Conservation (phyloP, 2,797 vertebrate genomes). For the Esox masquinongy region DNA sequence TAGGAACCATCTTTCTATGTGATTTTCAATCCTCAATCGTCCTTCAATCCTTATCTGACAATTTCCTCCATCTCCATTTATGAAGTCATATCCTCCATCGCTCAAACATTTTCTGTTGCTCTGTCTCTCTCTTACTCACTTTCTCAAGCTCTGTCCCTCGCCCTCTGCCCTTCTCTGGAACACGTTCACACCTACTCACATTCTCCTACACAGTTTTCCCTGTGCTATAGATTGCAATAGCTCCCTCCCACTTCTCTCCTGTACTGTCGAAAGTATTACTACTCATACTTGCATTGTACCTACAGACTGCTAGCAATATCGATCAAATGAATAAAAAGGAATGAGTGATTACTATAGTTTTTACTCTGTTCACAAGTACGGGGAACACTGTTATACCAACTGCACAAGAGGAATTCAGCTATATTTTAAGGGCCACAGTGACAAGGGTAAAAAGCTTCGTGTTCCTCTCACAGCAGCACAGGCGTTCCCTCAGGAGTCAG, state of each 20-base stretch:
- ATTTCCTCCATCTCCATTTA: too few species aligned
- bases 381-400: too few species aligned
- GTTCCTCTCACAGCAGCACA: too few species aligned
- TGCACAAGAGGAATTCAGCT: too few species aligned
- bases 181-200: slow-evolving; percentile 26
- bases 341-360: neutral
- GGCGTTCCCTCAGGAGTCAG: too few species aligned
- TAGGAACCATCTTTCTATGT: too few species aligned
- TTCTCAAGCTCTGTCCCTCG: neutral
- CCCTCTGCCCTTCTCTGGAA: neutral
- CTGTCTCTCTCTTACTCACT: neutral
- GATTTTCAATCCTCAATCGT: too few species aligned
- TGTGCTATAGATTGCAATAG: slow-evolving; percentile 2
- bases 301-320: neutral
- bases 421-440: too few species aligned
- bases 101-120: neutral
- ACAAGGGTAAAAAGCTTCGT: too few species aligned
- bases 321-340: neutral
- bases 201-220: slow-evolving; percentile 3
- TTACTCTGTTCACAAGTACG: neutral
- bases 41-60: too few species aligned
- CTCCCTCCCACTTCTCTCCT: slow-evolving; percentile 5
- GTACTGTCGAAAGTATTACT: neutral
- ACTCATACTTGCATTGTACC: neutral
- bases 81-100: neutral